phyloP scores from a whole-genome alignment of 2,797 vertebrate species.

The Microcaecilia unicolor region DNA sequence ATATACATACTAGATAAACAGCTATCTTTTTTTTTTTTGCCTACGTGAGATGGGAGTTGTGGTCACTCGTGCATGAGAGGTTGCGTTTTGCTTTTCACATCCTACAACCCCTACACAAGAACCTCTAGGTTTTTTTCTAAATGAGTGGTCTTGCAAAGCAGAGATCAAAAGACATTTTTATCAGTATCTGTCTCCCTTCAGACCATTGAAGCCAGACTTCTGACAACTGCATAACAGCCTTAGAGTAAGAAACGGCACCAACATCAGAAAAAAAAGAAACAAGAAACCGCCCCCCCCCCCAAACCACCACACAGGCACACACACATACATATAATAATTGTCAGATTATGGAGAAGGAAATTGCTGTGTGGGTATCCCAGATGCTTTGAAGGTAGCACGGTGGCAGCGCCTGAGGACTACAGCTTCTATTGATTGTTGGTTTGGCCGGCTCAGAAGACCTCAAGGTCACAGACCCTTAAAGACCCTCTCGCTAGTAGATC shows the following conservation, averaged over 20 bases:
- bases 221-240: constrained; percentile 38
- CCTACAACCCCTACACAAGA: constrained; percentile 41
- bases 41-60: constrained; percentile 28
- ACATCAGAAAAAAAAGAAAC: constrained; percentile 7
- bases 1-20: constrained; percentile 35
- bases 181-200: constrained; percentile 58
- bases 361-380: constrained; percentile 5
- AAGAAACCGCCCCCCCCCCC: too few relatives aligned
- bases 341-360: constrained; percentile 29
- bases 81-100: constrained; percentile 35
- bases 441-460: constrained; percentile 1
- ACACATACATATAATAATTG: constrained; percentile 7
- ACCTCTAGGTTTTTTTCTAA: constrained; percentile 19
- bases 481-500: constrained; percentile 28
- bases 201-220: constrained; percentile 40
- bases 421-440: constrained; percentile 1
- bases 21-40: constrained; percentile 28
- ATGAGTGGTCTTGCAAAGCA: constrained; percentile 34
- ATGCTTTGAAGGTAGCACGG: constrained; percentile 20
- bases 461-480: constrained; percentile 16
- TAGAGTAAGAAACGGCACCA: constrained; percentile 31
- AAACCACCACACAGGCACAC: too few relatives aligned
- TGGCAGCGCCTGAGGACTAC: not conserved
- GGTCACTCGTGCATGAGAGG: constrained; percentile 23
- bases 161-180: constrained; percentile 62